A percentile compares a stretch with the other conserved stretches of the same genome.
These are phyloP conservation scores for Balaenoptera acutorostrata DNA, from an alignment of 2,113 vertebrate genomes.

Conservation along the genomic window DNA sequence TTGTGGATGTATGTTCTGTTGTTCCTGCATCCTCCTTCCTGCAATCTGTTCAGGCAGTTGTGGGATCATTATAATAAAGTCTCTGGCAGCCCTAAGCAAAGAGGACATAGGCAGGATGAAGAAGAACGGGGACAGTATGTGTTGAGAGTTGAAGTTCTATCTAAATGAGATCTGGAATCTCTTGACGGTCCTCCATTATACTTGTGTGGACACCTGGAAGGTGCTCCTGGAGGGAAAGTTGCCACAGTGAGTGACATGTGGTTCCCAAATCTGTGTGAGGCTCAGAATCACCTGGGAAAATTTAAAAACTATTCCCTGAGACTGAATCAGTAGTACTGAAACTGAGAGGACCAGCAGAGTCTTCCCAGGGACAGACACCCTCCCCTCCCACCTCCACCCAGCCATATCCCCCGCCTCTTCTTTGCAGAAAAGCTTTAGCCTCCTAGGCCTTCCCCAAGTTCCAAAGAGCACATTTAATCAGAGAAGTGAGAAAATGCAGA, in stretches of 20 bases:
- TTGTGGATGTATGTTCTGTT: neutral
- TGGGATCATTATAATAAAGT: neutral
- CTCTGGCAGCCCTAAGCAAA: neutral
- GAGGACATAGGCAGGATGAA: neutral
- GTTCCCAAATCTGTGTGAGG: neutral
- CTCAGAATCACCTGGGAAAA: neutral
- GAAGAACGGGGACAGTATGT: neutral
- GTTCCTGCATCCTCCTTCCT: neutral
- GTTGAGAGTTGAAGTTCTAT: neutral
- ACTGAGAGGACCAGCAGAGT: neutral
- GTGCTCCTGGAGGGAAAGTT: neutral
- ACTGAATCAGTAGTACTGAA: neutral
- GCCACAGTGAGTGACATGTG: neutral
- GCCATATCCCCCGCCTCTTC: neutral
- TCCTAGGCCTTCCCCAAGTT: neutral
- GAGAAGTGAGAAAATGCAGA: neutral
- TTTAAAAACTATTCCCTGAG: neutral
- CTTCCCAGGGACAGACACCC: neutral
- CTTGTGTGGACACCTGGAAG: neutral
- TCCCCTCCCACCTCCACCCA: too few relatives aligned
- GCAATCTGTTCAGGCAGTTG: neutral
- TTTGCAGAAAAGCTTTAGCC: neutral
- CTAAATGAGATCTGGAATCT: neutral
- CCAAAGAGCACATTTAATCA: neutral
- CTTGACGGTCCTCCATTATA: neutral